Percentiles rank a stretch among this genome's conserved stretches.
These are phyloP conservation scores for Mormyrops attenuatus DNA, from an alignment of 2,797 vertebrate genomes.

Conservation along the genomic window DNA sequence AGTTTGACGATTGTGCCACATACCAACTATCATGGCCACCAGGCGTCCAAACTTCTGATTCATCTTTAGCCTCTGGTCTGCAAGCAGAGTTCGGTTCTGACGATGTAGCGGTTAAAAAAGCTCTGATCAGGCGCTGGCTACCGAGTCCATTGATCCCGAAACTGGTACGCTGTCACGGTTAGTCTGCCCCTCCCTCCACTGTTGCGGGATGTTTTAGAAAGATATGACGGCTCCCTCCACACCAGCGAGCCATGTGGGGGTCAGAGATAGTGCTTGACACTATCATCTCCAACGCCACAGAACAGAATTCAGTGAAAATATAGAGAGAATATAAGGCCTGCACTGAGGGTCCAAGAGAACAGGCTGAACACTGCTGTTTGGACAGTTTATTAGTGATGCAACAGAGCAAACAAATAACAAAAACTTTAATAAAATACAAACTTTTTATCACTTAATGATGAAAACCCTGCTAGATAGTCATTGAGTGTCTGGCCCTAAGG, in stretches of 20 bases:
- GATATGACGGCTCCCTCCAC: background rate
- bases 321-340: background rate
- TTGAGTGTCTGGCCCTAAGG: background rate
- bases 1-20: background rate
- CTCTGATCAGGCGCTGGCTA: conserved; percentile 10
- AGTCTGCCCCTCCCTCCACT: background rate
- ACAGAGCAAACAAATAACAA: background rate
- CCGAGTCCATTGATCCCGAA: background rate
- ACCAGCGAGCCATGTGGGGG: background rate
- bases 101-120: background rate
- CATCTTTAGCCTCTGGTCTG: background rate
- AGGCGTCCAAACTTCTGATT: background rate
- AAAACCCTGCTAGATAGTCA: background rate
- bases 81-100: background rate
- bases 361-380: background rate
- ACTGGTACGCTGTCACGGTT: background rate
- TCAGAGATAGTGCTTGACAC: background rate
- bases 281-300: background rate
- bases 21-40: background rate
- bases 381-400: conserved; percentile 3
- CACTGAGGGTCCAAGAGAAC: background rate
- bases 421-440: background rate
- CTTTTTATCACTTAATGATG: background rate
- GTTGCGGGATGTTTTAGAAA: background rate
- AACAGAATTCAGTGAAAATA: background rate